phyloP scores from a whole-genome alignment of 2,113 vertebrate species.

The Chamaetylas fuelleborni region DNA sequence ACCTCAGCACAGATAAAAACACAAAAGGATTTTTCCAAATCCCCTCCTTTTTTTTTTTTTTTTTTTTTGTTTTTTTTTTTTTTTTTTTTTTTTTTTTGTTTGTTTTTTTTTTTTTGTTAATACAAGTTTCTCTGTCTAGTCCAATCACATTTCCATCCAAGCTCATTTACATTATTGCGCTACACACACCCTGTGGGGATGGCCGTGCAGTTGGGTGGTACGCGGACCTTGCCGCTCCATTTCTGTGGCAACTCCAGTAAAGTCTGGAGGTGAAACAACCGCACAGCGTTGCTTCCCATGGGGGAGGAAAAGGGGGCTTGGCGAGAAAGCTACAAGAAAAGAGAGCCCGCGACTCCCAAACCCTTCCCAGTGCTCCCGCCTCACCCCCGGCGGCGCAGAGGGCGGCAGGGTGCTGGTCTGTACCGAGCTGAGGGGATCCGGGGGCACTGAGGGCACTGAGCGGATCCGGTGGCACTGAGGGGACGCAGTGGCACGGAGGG shows the following conservation, averaged over 20 bases:
- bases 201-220: background rate
- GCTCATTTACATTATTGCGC: background rate
- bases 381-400: background rate
- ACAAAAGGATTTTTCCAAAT: background rate
- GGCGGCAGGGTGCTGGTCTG: background rate
- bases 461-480: accelerated
- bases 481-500: background rate
- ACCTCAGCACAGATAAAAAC: background rate
- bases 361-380: background rate
- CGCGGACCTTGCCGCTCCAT: background rate
- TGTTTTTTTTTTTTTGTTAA: background rate
- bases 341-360: background rate
- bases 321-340: background rate
- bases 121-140: background rate
- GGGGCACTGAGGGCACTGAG: background rate
- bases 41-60: background rate
- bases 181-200: background rate
- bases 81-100: background rate
- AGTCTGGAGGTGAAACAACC: background rate
- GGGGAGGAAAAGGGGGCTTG: background rate
- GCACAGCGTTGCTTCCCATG: accelerated
- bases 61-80: background rate
- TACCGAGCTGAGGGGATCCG: background rate
- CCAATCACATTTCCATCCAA: background rate
- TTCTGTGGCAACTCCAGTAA: background rate